Percentiles rank a stretch among this genome's conserved stretches.
phyloP scores from a whole-genome alignment of 2,113 vertebrate genomes.

The Gymnogyps californianus region DNA sequence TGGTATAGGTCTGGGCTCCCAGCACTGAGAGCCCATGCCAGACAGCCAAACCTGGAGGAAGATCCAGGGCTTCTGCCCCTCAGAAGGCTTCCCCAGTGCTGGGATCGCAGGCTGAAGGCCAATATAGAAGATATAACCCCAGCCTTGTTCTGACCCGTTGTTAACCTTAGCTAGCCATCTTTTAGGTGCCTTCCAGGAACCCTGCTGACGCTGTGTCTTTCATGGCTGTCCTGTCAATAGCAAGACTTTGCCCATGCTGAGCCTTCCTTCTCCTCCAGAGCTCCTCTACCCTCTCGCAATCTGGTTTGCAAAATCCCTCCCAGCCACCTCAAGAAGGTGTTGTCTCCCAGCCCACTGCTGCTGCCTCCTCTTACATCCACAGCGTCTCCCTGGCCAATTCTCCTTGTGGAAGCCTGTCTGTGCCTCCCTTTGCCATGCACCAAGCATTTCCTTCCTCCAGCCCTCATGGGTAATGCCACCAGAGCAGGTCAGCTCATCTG shows the following conservation, averaged over 20 bases:
- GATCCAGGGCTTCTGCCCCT: not conserved
- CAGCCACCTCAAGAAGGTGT: not conserved
- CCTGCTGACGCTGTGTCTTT: not conserved
- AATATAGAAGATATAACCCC: not conserved
- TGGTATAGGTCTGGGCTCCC: not conserved
- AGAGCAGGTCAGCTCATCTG: not conserved
- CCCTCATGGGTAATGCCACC: not conserved
- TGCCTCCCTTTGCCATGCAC: rapidly evolving
- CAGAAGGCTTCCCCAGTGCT: not conserved
- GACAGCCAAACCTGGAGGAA: not conserved
- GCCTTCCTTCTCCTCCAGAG: not conserved
- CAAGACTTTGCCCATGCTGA: not conserved
- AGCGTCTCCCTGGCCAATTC: not conserved
- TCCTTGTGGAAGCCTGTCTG: not conserved
- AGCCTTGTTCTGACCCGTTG: not conserved
- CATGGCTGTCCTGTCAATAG: rapidly evolving
- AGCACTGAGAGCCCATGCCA: not conserved
- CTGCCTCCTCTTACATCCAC: not conserved
- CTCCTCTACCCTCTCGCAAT: not conserved
- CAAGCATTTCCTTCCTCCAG: not conserved
- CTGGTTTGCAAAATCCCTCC: not conserved
- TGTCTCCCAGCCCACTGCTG: not conserved
- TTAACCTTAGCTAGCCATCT: not conserved
- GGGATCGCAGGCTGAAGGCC: not conserved
- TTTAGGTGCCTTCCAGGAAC: not conserved